Conservation (phyloP, 1,140 invertebrate genomes). For the Chironomus tepperi region DNA sequence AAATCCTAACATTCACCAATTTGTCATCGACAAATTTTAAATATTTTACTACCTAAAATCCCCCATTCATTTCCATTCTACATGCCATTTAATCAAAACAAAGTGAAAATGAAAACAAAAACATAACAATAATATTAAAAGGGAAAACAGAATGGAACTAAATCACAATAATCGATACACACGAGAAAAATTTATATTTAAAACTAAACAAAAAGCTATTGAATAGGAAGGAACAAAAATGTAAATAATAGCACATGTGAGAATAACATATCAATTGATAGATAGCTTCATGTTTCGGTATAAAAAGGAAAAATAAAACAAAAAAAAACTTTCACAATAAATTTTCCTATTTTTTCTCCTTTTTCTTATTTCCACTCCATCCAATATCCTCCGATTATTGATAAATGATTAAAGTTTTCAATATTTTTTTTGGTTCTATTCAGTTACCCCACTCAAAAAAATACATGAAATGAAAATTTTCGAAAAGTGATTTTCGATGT, state of each 20-base stretch:
- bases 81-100: too few relatives aligned
- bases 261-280: constrained; percentile 14
- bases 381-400: background rate
- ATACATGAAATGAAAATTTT: too few relatives aligned
- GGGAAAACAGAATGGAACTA: background rate
- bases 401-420: constrained; percentile 1
- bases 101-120: background rate
- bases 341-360: background rate
- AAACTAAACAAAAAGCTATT: too few relatives aligned
- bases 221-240: background rate
- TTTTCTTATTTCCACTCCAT: background rate
- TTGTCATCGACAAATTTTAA: too few relatives aligned
- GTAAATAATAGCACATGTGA: constrained; percentile 7
- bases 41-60: too few relatives aligned
- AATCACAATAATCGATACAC: background rate
- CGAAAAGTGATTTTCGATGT: constrained; percentile 4
- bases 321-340: background rate
- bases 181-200: background rate
- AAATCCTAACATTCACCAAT: too few relatives aligned
- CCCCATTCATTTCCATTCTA: too few relatives aligned
- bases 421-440: background rate
- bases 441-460: background rate
- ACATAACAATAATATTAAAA: background rate
- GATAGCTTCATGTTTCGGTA: constrained; percentile 1
- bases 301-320: background rate